These are phyloP conservation scores for Noctua comes DNA, from an alignment of 2,888 invertebrate species.

Conservation along the genomic window DNA sequence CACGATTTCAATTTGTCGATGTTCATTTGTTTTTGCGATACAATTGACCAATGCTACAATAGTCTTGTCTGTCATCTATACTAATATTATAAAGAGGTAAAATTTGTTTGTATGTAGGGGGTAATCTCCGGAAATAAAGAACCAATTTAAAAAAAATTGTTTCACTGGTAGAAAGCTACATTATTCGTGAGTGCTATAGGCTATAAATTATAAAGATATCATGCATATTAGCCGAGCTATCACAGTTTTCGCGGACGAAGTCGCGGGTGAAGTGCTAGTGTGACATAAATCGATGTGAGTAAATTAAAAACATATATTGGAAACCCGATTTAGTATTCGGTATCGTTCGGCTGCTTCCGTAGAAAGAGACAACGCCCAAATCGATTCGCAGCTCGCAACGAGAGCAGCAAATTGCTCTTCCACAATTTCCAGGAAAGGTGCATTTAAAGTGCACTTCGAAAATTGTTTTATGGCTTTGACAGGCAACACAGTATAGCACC, in stretches of 20 bases:
- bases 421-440: conserved; percentile 24
- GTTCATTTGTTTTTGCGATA: background rate
- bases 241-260: no score
- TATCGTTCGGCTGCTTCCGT: conserved; percentile 7
- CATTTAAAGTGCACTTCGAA: conserved; percentile 21
- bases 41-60: background rate
- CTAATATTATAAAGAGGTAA: no score
- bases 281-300: background rate
- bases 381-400: conserved; percentile 30
- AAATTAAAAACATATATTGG: background rate
- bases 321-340: background rate
- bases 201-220: no score
- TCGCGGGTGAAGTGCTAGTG: no score
- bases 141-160: no score
- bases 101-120: no score
- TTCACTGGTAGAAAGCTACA: no score
- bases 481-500: conserved; percentile 7
- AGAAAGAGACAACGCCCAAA: conserved; percentile 35
- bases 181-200: no score
- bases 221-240: no score
- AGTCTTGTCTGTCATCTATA: background rate
- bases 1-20: conserved; percentile 5
- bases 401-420: conserved; percentile 11
- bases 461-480: conserved; percentile 30
- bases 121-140: no score